A percentile compares a stretch with the other conserved stretches of the same genome.
These are phyloP conservation scores for Hylia prasina DNA, from an alignment of 2,113 vertebrate genomes.

Conservation along the genomic window DNA sequence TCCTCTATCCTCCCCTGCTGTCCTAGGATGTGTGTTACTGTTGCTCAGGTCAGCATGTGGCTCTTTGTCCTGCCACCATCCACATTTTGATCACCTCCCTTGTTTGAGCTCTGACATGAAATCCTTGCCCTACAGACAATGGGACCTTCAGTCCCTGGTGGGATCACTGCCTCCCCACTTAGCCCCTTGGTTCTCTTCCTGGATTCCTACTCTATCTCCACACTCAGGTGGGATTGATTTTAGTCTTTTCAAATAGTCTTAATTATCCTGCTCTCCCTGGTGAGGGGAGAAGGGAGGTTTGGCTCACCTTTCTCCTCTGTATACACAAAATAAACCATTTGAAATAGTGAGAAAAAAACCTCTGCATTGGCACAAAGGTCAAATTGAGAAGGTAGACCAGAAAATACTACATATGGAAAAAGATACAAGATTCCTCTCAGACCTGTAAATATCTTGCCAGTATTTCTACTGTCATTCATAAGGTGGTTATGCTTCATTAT, in stretches of 20 bases:
- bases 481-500: neutral
- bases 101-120: neutral
- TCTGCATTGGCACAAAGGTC: neutral
- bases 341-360: neutral
- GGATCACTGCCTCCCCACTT: neutral
- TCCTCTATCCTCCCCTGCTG: neutral
- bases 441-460: neutral
- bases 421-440: neutral
- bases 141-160: neutral
- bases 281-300: neutral
- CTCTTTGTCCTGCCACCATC: neutral
- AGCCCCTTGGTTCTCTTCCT: neutral
- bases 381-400: neutral
- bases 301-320: neutral
- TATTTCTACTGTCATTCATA: neutral
- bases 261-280: neutral
- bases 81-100: neutral
- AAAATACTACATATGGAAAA: neutral
- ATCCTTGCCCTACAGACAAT: neutral
- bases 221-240: neutral
- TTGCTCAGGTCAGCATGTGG: neutral
- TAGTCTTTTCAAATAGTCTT: neutral
- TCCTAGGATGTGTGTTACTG: neutral
- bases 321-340: neutral
- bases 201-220: neutral